Evolutionary conservation across 1,140 invertebrate species (phyloP).

Genomic region (Sitobion miscanthi): DNA sequence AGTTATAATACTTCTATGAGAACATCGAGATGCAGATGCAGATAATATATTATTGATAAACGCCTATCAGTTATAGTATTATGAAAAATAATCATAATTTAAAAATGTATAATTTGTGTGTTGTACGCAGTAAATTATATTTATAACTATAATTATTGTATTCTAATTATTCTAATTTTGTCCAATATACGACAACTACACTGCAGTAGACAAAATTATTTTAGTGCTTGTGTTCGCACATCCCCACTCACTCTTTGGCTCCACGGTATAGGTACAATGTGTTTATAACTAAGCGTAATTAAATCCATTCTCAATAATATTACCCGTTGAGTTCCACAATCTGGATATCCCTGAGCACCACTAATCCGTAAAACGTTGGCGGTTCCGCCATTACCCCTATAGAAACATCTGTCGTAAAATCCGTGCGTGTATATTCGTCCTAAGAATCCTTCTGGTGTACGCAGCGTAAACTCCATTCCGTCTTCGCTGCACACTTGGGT

Average conservation of each 20-base stretch:
- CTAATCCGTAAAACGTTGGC: conserved; percentile 83
- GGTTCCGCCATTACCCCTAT: conserved; percentile 84
- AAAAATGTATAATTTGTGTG: no score
- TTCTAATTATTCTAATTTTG: no score
- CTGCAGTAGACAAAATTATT: no score
- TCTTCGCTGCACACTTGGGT: conserved; percentile 90
- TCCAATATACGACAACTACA: no score
- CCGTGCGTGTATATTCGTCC: conserved; percentile 91
- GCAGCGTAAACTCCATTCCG: conserved; percentile 90
- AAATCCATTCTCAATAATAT: conserved; percentile 23
- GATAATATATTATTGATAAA: no score
- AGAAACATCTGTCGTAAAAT: conserved; percentile 89
- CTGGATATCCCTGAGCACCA: conserved; percentile 86
- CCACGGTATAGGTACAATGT: neutral
- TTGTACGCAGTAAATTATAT: no score
- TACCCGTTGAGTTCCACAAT: conserved; percentile 86
- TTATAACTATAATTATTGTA: no score
- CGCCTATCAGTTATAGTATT: no score
- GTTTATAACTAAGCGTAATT: neutral
- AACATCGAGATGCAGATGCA: no score
- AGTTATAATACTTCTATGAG: no score
- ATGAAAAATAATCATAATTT: no score
- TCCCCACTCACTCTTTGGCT: neutral
- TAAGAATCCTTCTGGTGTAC: conserved; percentile 85
- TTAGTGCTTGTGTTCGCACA: neutral